Base-by-base conservation (phyloP, 1,140 invertebrate species). In the Riptortus pedestris region DNA sequence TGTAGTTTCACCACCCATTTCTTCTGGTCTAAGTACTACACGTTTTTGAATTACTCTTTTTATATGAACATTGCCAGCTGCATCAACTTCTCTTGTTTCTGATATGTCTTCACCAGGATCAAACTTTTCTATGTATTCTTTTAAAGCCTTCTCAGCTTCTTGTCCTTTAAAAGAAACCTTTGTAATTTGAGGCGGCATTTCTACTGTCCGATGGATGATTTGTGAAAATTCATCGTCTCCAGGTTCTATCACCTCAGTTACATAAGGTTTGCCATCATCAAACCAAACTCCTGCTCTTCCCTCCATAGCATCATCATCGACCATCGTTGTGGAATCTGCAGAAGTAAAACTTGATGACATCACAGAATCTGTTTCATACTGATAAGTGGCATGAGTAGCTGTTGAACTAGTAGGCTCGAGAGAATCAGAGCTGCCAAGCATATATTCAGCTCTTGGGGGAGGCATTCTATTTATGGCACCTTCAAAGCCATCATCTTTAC, bases 261-360 rank as follows among this genome's bases (percentile, higher is more conserved):
- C 74, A 62, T 75, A 74, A 14, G 76, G 75, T 69, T 71, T 73
- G 11, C 69, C 70, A 52, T 74, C 72, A 62, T 75, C 73, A 52
- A 72, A 69, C 75, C 76, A 77, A 26, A 75, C 71, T 66, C 73
- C 73, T 38, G 70, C 64, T 24, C 72, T 72, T 33, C 73, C 72
- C 16, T 67, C 65, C 11, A 65, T 60, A 65, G 83, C 84, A 66
- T 85, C 71, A 20, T 82, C 83, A 69, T 87, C 85, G 1, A 86
- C 80, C 83, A 86, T 84, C 14, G 85, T 86, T 70, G 83, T 85
- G 52, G 84, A 86, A 65, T 84, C 85, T 69, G 82, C 84, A 74
- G 86, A 88, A 28, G 86, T 88, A 45, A 89, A 80, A 74, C 86
- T 89, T 18, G 85, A 85, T 3, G 87, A 89, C 83, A 88, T 88